These are phyloP conservation scores for Adelosebastes latens DNA, from an alignment of 2,797 vertebrate genomes.

Conservation along the genomic window DNA sequence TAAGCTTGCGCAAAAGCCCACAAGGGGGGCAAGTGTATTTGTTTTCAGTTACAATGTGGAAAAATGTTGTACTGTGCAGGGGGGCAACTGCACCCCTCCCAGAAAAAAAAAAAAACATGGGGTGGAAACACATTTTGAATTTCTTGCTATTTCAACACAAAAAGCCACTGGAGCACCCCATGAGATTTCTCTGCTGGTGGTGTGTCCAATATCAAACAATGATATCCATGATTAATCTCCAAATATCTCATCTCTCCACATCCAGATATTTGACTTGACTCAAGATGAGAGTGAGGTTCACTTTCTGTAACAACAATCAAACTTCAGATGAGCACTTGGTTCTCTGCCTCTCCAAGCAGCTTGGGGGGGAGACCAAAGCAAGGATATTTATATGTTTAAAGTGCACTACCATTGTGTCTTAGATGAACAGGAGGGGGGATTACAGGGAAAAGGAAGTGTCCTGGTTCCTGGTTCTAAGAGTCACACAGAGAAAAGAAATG, in stretches of 20 bases:
- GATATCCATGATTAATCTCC: slow-evolving; percentile 7
- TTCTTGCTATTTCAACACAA: slow-evolving; percentile 47
- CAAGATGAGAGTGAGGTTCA: slow-evolving; percentile 47
- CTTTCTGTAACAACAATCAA: slow-evolving; percentile 57
- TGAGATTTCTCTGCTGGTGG: slow-evolving; percentile 8
- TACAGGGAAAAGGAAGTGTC: neutral
- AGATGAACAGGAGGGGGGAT: slow-evolving; percentile 3
- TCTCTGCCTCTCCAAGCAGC: slow-evolving; percentile 42
- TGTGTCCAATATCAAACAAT: slow-evolving; percentile 39
- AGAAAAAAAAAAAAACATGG: slow-evolving; percentile 33
- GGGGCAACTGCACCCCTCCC: slow-evolving; percentile 39
- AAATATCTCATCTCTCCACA: slow-evolving; percentile 38
- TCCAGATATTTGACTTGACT: slow-evolving; percentile 58
- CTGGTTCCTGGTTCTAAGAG: neutral
- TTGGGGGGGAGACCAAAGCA: neutral
- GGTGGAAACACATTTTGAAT: slow-evolving; percentile 55
- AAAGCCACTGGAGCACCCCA: neutral
- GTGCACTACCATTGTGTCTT: slow-evolving; percentile 33
- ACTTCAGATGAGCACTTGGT: slow-evolving; percentile 24
- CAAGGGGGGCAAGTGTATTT: slow-evolving; percentile 26
- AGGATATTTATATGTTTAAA: slow-evolving; percentile 27
- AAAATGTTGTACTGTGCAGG: slow-evolving; percentile 42
- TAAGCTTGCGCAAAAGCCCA: slow-evolving; percentile 13
- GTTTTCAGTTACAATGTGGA: slow-evolving; percentile 57
- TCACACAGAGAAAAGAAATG: neutral